These are phyloP conservation scores for Drosophila novamexicana DNA, from an alignment of 1,140 invertebrate species.

Conservation along the genomic window DNA sequence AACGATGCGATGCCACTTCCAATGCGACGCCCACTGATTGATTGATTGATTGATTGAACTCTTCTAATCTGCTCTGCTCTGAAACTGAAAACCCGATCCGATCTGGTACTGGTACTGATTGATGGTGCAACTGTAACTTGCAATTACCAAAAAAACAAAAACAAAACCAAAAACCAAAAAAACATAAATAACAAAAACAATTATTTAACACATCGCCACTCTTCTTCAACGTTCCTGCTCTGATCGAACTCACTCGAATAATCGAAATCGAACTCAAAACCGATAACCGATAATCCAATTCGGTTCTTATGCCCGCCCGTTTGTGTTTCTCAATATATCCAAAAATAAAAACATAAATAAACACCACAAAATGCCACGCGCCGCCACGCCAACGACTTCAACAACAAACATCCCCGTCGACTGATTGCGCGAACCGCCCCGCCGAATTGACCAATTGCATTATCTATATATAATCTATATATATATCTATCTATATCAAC, in stretches of 20 bases:
- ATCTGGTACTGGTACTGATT: conserved; percentile 80
- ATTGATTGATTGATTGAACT: conserved; percentile 68
- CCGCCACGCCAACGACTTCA: conserved; percentile 72
- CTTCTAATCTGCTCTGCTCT: conserved; percentile 81
- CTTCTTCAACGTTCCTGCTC: conserved; percentile 80
- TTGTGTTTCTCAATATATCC: conserved; percentile 35
- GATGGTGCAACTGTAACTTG: conserved; percentile 71
- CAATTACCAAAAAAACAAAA: conserved; percentile 33
- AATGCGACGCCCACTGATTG: conserved; percentile 76
- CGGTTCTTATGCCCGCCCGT: conserved; percentile 57
- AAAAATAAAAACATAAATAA: conserved; percentile 3
- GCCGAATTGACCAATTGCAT: conserved; percentile 62
- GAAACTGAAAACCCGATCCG: conserved; percentile 74
- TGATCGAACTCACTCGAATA: conserved; percentile 43
- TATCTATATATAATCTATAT: conserved; percentile 28
- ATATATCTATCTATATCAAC: conserved; percentile 8
- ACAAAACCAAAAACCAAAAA: conserved; percentile 7
- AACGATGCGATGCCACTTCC: conserved; percentile 66
- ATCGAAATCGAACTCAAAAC: conserved; percentile 29
- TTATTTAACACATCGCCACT: conserved; percentile 64
- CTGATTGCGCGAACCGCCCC: conserved; percentile 70
- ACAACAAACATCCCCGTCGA: conserved; percentile 72
- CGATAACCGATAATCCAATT: conserved; percentile 29
- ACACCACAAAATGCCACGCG: conserved; percentile 52
- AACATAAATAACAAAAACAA: conserved; percentile 25